phyloP scores from a whole-genome alignment of 2,888 invertebrate species.

The Bhutanitis thaidina region DNA sequence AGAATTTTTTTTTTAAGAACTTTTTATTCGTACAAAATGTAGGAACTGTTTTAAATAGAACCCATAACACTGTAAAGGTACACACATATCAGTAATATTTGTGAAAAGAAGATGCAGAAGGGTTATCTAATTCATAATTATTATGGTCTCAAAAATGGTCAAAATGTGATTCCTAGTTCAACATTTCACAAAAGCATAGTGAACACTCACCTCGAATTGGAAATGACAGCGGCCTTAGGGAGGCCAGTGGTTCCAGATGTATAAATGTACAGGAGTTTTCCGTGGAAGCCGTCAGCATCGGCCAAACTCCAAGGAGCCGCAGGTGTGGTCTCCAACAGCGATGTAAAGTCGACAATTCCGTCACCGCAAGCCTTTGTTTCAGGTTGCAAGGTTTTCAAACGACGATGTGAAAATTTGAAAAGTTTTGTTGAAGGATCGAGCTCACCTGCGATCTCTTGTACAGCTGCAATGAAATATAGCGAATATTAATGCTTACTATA shows the following conservation, averaged over 20 bases:
- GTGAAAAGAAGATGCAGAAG: no score
- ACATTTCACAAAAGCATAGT: no score
- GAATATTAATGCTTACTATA: no score
- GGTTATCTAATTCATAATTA: no score
- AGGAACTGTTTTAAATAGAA: no score
- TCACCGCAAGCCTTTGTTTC: constrained; percentile 46
- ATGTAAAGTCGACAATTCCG: constrained; percentile 79
- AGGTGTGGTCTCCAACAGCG: constrained; percentile 78
- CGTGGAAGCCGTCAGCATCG: constrained; percentile 84
- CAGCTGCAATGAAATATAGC: constrained; percentile 76
- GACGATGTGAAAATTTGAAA: constrained; percentile 78
- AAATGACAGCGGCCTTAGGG: constrained; percentile 98
- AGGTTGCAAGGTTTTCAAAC: constrained; percentile 39
- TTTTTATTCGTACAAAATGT: no score
- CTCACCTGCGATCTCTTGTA: constrained; percentile 84
- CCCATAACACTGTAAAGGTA: no score
- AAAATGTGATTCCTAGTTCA: no score
- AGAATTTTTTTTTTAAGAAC: no score
- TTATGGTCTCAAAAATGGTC: no score
- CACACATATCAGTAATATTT: no score
- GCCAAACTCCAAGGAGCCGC: constrained; percentile 77
- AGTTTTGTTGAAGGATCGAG: constrained; percentile 84
- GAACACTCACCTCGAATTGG: constrained; percentile 87
- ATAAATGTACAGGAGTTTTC: constrained; percentile 95
- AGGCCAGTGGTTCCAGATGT: constrained; percentile 99